A percentile compares a stretch with the other conserved stretches of the same genome.
These are phyloP conservation scores for Aphidius colemani DNA, from an alignment of 2,888 invertebrate species.

Conservation along the genomic window DNA sequence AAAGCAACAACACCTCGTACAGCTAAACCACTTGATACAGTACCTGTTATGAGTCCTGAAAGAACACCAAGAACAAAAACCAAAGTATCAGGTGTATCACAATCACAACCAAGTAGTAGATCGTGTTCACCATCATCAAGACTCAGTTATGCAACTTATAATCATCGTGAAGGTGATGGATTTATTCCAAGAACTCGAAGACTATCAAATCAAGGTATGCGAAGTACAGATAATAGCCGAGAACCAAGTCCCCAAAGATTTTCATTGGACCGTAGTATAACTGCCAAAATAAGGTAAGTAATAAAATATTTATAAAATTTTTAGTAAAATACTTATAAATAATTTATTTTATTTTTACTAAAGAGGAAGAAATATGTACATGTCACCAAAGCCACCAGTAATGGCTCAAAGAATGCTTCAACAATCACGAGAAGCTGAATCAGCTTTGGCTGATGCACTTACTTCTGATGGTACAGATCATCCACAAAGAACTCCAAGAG, in stretches of 20 bases:
- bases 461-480: conserved; percentile 55
- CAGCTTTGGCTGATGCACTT: conserved; percentile 76
- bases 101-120: conserved; percentile 92
- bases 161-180: conserved; percentile 62
- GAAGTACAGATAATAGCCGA: conserved; percentile 56
- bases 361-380: conserved; percentile 53
- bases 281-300: conserved; percentile 49
- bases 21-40: conserved; percentile 65
- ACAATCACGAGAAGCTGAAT: conserved; percentile 87
- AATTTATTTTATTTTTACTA: conserved; percentile 3
- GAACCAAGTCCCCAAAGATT: conserved; percentile 62
- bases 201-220: conserved; percentile 66
- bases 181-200: conserved; percentile 65
- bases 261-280: conserved; percentile 52
- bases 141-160: conserved; percentile 72
- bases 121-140: conserved; percentile 93
- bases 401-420: conserved; percentile 83
- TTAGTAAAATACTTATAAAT: neutral
- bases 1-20: conserved; percentile 76
- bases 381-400: conserved; percentile 64
- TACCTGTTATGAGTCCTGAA: conserved; percentile 68
- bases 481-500: conserved; percentile 47
- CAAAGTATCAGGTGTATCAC: conserved; percentile 79
- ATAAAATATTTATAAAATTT: neutral
- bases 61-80: conserved; percentile 65